Base-by-base conservation (phyloP, 2,113 vertebrate genomes). In the Gobius niger region DNA sequence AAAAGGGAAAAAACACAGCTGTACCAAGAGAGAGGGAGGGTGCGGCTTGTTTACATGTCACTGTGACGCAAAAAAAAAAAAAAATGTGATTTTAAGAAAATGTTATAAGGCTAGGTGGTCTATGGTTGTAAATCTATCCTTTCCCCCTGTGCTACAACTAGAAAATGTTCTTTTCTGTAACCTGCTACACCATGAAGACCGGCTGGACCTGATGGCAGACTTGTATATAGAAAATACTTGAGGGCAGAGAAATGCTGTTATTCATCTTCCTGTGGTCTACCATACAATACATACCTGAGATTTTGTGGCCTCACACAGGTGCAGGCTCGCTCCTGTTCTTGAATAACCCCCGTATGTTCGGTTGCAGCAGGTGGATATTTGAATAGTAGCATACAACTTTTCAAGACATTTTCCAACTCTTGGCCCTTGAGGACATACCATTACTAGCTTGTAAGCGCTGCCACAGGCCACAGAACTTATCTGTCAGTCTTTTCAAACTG, bases 71-170 rank as follows among this genome's bases (percentile, higher is more conserved):
- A 34, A 34, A 34, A 0, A 34, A 24, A 24, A 2, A 3, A 24
- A 24, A 24, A 24, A 18, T 18, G 19, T 50, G n/a, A 34, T 34
- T 44, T 0, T 34, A 34, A 54, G 41, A 9, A 65, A 19, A 51
- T 47, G 16, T 56, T n/a, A 19, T 13, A 49, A 18, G 34, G 6
- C 57, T 6, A 19, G 40, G 56, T 64, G 44, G 60, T 63, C 60
- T 16, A 15, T 53, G 59, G 34, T 41, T 49, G 54, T 44, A 44
- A 8, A 44, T 3, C 76, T 18, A 61, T 72, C 59, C 70, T 80
- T 68, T 76, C 63, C 63, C 42, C 18, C 2, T 75, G 82, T 81
- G 78, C 81, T 81, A 75, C 24, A 24, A 34, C 24, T 34, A 34
- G 24, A 34, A 34, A 34, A 34, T 4, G 3, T 3, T 34, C 24